Base-by-base conservation (phyloP, 2,113 vertebrate species). In the Suricata suricatta region DNA sequence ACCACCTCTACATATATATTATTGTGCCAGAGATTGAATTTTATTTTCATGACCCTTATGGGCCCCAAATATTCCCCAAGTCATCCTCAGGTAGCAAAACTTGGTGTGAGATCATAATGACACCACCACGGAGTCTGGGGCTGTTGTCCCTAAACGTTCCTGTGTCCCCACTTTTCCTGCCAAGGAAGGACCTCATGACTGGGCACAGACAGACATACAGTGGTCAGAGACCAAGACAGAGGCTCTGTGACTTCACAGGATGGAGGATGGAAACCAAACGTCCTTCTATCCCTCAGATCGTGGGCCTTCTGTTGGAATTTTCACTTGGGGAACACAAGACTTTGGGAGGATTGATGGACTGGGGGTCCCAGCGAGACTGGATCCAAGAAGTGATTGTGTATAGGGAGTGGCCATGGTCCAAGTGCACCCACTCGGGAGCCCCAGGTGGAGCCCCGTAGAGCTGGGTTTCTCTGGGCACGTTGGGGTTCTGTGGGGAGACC, bases 391-490 rank as follows among this genome's bases (percentile, higher is more conserved):
- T 60, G 64, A 79, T 52, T 52, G 10, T 52, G 10, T 21, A 13
- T 11, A 7, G 21, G 1, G 71, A 33, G 23, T 31, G 19, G 41
- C 31, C 14, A 1, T 38, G 23, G 11, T 25, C 76, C 41, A 11
- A 82, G 33, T 10, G 10, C 8, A 71, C 41, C 15, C 25, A 96
- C 31, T 41, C 0, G 12, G 33, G 33, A 81, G 63, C 33, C 21
- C 38, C 47, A 82, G 7, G 8, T 2, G 1, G 60, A 41, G 31
- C 47, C 4, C 38, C 11, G 0, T 0, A 14, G 57, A 81, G 19
- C 47, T 63, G 69, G 31, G 29, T 14, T 41, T 83, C 38, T 41
- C 8, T 0, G 8, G 41, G 13, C n/a, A 52, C 29, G 19, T 60
- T 25, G 16, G 16, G 29, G 8, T 41, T 79, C 19, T 47, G 16